Percentiles rank a stretch among this genome's conserved stretches.
Evolutionary conservation across 2,797 vertebrate genomes (phyloP).

Genomic region (Acanthurus leucopareius): DNA sequence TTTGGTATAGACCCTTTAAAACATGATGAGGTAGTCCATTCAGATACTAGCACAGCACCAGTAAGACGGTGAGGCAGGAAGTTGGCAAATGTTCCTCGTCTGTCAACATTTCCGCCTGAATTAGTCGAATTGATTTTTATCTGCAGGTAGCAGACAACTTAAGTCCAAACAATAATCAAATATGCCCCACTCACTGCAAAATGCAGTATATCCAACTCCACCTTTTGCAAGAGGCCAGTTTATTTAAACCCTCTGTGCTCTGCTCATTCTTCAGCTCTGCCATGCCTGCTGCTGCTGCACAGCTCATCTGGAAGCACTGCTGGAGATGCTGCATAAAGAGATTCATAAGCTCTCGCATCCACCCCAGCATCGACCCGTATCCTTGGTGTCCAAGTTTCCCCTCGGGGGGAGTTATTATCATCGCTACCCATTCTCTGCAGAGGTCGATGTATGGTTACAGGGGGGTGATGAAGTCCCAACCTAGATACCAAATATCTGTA

Average conservation of each 20-base stretch:
- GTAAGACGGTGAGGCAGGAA: neutral
- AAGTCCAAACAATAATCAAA: constrained; percentile 7
- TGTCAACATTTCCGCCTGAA: no score
- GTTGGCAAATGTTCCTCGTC: no score
- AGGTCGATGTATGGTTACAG: constrained; percentile 21
- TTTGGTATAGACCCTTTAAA: neutral
- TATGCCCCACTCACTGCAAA: neutral
- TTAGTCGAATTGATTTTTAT: no score
- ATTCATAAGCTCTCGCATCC: constrained; percentile 46
- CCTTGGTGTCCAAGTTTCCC: constrained; percentile 33
- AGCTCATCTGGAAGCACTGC: constrained; percentile 35
- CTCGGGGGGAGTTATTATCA: constrained; percentile 41
- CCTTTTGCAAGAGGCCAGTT: constrained; percentile 10
- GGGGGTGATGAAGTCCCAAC: constrained; percentile 27
- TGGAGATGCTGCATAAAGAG: constrained; percentile 53
- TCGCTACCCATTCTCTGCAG: constrained; percentile 27
- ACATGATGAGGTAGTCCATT: neutral
- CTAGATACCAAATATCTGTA: constrained; percentile 9
- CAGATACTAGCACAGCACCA: no score
- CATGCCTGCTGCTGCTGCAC: constrained; percentile 23
- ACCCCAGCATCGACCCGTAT: constrained; percentile 31
- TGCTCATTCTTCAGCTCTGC: constrained; percentile 33
- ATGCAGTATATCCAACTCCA: neutral
- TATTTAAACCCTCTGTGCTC: constrained; percentile 5
- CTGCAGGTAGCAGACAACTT: neutral